Percentiles rank a stretch among this genome's conserved stretches.
phyloP scores from a whole-genome alignment of 1,140 invertebrate genomes.

The Venturia canescens region DNA sequence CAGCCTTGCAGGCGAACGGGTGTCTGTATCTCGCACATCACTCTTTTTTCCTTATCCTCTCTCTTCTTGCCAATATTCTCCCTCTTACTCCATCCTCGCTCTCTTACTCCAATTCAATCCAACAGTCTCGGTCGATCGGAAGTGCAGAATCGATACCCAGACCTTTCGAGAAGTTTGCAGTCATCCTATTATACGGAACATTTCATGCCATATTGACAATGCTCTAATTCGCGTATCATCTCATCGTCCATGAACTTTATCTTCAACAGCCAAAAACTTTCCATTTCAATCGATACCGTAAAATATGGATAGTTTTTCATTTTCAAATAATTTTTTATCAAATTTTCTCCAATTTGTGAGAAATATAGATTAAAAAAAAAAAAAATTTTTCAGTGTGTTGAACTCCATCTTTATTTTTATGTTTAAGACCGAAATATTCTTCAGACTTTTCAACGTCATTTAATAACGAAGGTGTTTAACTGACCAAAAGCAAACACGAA shows the following conservation, averaged over 20 bases:
- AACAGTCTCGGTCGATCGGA: neutral
- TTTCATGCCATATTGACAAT: neutral
- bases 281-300: too few relatives aligned
- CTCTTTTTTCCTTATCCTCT: neutral
- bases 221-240: neutral
- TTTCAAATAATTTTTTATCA: too few relatives aligned
- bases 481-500: too few relatives aligned
- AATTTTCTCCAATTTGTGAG: too few relatives aligned
- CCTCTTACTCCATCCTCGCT: neutral
- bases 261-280: too few relatives aligned
- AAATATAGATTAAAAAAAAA: too few relatives aligned
- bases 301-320: too few relatives aligned
- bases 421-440: too few relatives aligned
- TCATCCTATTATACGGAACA: slow-evolving; percentile 13
- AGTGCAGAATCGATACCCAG: slow-evolving; percentile 36
- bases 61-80: neutral
- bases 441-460: too few relatives aligned
- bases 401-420: too few relatives aligned
- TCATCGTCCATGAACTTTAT: neutral
- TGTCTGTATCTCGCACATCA: neutral
- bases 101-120: neutral
- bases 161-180: slow-evolving; percentile 9
- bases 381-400: too few relatives aligned
- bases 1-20: slow-evolving; percentile 24
- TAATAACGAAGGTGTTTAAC: too few relatives aligned